Conservation (phyloP, 1,140 invertebrate species). For the Camponotus pennsylvanicus region DNA sequence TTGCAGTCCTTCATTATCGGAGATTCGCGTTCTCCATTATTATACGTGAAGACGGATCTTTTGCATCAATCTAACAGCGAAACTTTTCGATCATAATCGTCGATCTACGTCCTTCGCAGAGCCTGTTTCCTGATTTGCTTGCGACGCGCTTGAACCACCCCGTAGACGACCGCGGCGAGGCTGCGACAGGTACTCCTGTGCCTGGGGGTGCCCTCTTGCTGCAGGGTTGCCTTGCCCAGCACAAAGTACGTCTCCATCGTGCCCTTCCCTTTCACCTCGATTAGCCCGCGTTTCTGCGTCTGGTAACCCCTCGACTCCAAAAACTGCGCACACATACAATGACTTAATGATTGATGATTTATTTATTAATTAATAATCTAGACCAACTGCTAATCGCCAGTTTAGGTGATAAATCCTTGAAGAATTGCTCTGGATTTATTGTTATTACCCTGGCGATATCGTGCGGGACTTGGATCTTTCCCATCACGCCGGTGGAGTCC, state of each 20-base stretch:
- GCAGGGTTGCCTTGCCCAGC: slow-evolving; percentile 87
- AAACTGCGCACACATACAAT: slow-evolving; percentile 85
- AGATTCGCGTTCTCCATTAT: not conserved
- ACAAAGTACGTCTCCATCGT: slow-evolving; percentile 98
- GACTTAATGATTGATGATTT: not conserved
- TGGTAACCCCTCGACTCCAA: slow-evolving; percentile 91
- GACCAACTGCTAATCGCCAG: not conserved
- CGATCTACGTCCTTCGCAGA: slow-evolving; percentile 75
- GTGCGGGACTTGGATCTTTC: slow-evolving; percentile 95
- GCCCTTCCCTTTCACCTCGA: slow-evolving; percentile 97
- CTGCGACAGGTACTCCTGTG: slow-evolving; percentile 92
- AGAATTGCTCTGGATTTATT: not conserved
- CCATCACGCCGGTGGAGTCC: slow-evolving; percentile 96
- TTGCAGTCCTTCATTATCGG: not conserved
- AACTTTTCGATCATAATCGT: not conserved
- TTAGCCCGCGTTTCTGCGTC: slow-evolving; percentile 92
- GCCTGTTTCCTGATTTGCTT: slow-evolving; percentile 84
- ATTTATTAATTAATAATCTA: not conserved
- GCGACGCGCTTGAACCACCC: slow-evolving; percentile 91
- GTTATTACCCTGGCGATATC: slow-evolving; percentile 91
- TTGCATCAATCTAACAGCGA: slow-evolving; percentile 10
- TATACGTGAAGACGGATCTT: not conserved
- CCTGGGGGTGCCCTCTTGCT: slow-evolving; percentile 85
- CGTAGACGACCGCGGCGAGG: slow-evolving; percentile 95
- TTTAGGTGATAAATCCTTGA: not conserved